Base-by-base conservation (phyloP, 2,888 invertebrate species). In the Epsilonema sp. region DNA sequence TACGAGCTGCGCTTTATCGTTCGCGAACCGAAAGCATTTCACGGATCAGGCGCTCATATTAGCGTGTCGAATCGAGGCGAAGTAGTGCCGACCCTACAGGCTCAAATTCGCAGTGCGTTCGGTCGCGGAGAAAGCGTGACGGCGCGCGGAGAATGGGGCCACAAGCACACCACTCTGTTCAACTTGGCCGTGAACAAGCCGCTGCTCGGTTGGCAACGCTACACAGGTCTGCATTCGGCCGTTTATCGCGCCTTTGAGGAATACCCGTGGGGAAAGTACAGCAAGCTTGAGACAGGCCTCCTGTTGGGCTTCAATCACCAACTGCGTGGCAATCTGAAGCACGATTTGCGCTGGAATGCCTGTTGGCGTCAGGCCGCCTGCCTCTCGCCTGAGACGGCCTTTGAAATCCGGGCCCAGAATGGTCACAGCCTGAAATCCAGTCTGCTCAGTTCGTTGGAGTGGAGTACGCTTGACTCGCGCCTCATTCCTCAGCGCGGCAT, bases 341-440 rank as follows among this genome's bases (percentile, higher is more conserved):
- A 31, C 31, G 8, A 31, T 16, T 11, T 31, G 8, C 8, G 16
- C 8, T 31, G 16, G 67, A 82, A 79, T 0, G 71, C 78, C 2
- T 80, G 85, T 64, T 74, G 90, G 53, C 80, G 89, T 55, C 71
- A 85, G 3, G 73, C 77, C 8, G 65, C 81, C 13, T n/a, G n/a
- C n/a, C 68, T 82, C 13, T 78, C 76, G 54, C 78, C 80, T 55
- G 74, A 74, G 40, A 76, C 79, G 3, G 76, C 84, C 37, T 89
- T 94, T 69, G 75, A 76, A 46, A 80, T 94, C 21, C 72, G 90
- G 4, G 85, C 92, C 68, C 80, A 83, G 61, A 57, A 60, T 21
- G 63, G 94, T 1, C 82, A 86, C 37, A 79, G 79, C 50, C 72
- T 94, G 60, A 90, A 90, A 66, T 89, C 89, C 0, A 74, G 85